phyloP scores from a whole-genome alignment of 2,888 invertebrate genomes.

The Drosophila kuntzei region DNA sequence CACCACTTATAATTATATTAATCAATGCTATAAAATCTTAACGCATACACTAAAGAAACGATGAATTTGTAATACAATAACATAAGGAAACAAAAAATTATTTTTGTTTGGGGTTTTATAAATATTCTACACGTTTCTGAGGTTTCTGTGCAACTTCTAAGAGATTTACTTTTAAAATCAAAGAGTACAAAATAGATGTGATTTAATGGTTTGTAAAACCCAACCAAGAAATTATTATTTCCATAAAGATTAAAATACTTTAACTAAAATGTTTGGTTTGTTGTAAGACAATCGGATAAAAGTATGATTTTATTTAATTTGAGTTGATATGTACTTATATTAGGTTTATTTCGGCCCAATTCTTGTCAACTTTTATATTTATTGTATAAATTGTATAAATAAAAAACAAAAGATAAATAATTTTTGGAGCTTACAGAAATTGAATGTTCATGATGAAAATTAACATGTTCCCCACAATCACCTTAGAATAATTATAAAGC shows the following conservation, averaged over 20 bases:
- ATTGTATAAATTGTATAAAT: not conserved
- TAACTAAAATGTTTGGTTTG: not conserved
- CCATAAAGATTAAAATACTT: not conserved
- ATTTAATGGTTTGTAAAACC: not conserved
- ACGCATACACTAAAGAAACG: constrained; percentile 43
- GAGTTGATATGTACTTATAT: constrained; percentile 46
- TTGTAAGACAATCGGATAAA: constrained; percentile 7
- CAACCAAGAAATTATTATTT: not conserved
- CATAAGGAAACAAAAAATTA: constrained; percentile 39
- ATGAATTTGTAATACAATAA: constrained; percentile 53
- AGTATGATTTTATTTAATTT: constrained; percentile 3
- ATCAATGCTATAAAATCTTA: constrained; percentile 61
- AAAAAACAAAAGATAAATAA: not conserved
- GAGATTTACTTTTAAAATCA: not conserved
- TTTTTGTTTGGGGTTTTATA: constrained; percentile 42
- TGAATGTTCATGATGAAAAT: not conserved
- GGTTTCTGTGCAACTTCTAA: not conserved
- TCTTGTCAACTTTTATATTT: constrained; percentile 13
- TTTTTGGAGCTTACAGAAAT: constrained; percentile 9
- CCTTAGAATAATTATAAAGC: constrained; percentile 45
- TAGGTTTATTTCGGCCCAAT: constrained; percentile 17
- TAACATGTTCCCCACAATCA: not conserved
- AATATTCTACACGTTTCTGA: constrained; percentile 28
- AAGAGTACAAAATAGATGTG: not conserved
- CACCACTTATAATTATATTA: constrained; percentile 62